Evolutionary conservation across 2,888 invertebrate genomes (phyloP), one percentile per base, ranked within the genome.

Genomic region (Andrena hattorfiana): DNA sequence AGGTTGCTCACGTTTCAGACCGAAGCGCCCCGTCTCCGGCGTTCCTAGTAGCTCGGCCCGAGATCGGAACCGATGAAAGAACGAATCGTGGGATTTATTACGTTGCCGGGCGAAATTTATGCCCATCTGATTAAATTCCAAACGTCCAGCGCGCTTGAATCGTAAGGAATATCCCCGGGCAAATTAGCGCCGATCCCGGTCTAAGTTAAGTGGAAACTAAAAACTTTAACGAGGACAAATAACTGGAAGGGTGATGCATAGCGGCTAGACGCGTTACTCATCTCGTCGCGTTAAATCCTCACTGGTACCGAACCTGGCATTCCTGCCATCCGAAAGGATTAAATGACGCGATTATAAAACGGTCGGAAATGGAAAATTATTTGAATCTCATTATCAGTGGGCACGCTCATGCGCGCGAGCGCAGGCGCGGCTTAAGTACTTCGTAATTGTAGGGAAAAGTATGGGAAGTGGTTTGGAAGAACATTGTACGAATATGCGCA

Each of bases 61-160:
- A 88, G 87, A 87, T 87, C 82, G 85, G 79, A 77, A 86, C 86
- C 87, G 87, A 88, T 82, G 87, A 82, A 88, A 85, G 80, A 71
- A 72, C 79, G 82, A 87, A 84, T 81, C 80, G 76, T 64, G 74
- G 74, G 88, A 87, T 87, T 88, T 87, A 88, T 87, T 81, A 70
- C 81, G 85, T 62, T 49, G 71, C 78, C 73, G 73, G 74, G 81
- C 81, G 62, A 87, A 84, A 88, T 88, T 88, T 88, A 88, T 80
- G 87, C 80, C 83, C 89, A 88, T 88, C 89, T 87, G 88, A 87
- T 88, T 88, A 88, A 87, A 88, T 88, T 85, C 88, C 87, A 74
- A 88, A 84, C 79, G 88, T 76, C 78, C 63, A n/a, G 67, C 78
- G 76, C 68, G 75, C 59, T 68, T 84, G 69, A 73, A 83, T 69